Base-by-base conservation (phyloP, 2,888 invertebrate genomes). In the Drosophila meridiana region DNA sequence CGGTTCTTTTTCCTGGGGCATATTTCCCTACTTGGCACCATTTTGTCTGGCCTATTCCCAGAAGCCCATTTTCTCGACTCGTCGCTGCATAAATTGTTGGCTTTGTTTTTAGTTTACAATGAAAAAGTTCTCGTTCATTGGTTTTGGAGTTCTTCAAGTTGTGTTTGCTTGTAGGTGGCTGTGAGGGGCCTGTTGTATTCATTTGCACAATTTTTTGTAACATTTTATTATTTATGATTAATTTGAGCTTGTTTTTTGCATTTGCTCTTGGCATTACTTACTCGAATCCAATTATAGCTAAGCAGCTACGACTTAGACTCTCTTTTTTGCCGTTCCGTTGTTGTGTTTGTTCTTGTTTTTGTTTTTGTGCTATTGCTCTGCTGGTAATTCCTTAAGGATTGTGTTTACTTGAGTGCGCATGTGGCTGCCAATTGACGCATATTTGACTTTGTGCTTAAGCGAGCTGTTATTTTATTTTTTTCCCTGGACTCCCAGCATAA, bases 341-440 rank as follows among this genome's bases (percentile, higher is more conserved):
- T n/a, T 30, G 20, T n/a, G 13, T 14, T 28, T 20, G 43, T 53
- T 20, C 55, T 71, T 74, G 67, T 53, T 34, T 42, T 1, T n/a
- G 42, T 42, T 42, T 34, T 20, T 68, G 69, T 50, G 73, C 86
- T 76, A 83, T 86, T 84, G 83, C 77, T 80, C 62, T 74, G 78
- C 73, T 85, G 75, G 89, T 88, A 87, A 89, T 90, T 87, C 89
- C 89, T 80, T 76, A 59, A 88, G 89, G 90, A 89, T 89, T 89
- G 71, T 83, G 87, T 83, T 85, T 86, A 82, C 87, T 88, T 78
- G 87, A 88, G 87, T 80, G 89, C 85, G 83, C 89, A 84, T 88
- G 83, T 87, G 87, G 87, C 88, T 85, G 88, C 78, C 87, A 87
- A 88, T 86, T 89, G 89, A 81, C 87, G 84, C 83, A 83, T 85